phyloP scores from a whole-genome alignment of 53 echinoderm and acorn worm species.

The Echinometra lucunter region DNA sequence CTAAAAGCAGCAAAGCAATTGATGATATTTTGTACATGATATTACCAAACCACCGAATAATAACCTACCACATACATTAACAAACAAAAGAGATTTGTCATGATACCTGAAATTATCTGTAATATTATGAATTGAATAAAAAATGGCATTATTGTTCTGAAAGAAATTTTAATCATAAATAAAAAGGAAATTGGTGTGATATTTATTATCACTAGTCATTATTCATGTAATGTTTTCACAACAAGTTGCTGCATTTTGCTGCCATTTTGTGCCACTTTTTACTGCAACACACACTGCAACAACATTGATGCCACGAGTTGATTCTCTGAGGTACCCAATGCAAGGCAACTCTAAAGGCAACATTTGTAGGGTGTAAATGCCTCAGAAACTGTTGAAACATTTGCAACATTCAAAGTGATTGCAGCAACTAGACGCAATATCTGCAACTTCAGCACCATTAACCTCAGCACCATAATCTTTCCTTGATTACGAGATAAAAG shows the following conservation, averaged over 20 bases:
- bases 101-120: not conserved
- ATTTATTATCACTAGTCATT: not conserved
- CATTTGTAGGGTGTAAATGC: not conserved
- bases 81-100: not conserved
- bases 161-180: not conserved
- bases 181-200: not conserved
- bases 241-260: slow-evolving; percentile 28
- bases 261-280: not conserved
- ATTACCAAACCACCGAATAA: not conserved
- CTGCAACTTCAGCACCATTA: not conserved
- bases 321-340: not conserved
- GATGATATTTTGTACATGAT: not conserved
- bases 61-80: not conserved
- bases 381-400: not conserved
- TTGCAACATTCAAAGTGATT: not conserved
- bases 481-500: not conserved
- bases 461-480: not conserved
- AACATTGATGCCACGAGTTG: not conserved
- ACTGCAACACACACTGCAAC: slow-evolving; percentile 34
- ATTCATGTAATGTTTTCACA: not conserved
- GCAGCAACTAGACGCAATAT: not conserved
- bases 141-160: not conserved
- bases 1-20: not conserved
- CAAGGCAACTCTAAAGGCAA: not conserved
- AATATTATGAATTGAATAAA: not conserved